Base-by-base conservation (phyloP, 2,888 invertebrate species). In the Osmoderma eremita region DNA sequence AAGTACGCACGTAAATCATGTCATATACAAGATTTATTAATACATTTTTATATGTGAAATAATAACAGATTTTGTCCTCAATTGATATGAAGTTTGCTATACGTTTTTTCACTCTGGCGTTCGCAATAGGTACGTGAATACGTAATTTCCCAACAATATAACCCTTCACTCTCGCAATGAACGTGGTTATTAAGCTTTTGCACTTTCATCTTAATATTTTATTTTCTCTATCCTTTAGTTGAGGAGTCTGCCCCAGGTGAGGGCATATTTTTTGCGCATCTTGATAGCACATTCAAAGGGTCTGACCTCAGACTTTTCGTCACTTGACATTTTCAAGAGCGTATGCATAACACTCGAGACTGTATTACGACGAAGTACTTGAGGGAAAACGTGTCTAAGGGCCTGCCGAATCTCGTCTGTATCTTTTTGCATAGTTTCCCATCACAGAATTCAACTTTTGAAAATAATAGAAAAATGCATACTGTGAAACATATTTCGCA, bases 341-440 rank as follows among this genome's bases (percentile, higher is more conserved):
- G 71, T 71, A 68, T 71, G 71, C 69, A 71, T 69, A 71, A 67
- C 69, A 69, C 69, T 69, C 50, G 68, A 71, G 71, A 69, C 71
- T 61, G 62, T 71, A 69, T 71, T 71, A 68, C 67, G 69, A 71
- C 68, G 71, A 63, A 42, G 64, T 66, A 64, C 70, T 71, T 45
- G 50, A 69, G 50, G 49, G 61, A 67, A 62, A 69, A 71, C 71
- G 71, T 71, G 71, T 69, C 69, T 65, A 71, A 71, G 71, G 58
- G 68, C 38, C 39, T 24, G 41, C 65, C 58, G 48, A 61, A 61
- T 45, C 58, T 61, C 30, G 58, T 24, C 58, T 61, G 42, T 61
- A 61, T 45, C 45, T 56, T 61, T 30, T 61, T 45, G 58, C 58
- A 42, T 45, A 61, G 17, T 45, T 45, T 22, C 10, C 17, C 45